phyloP scores from a whole-genome alignment of 2,888 invertebrate species.

The Ichneumoninae sp. region DNA sequence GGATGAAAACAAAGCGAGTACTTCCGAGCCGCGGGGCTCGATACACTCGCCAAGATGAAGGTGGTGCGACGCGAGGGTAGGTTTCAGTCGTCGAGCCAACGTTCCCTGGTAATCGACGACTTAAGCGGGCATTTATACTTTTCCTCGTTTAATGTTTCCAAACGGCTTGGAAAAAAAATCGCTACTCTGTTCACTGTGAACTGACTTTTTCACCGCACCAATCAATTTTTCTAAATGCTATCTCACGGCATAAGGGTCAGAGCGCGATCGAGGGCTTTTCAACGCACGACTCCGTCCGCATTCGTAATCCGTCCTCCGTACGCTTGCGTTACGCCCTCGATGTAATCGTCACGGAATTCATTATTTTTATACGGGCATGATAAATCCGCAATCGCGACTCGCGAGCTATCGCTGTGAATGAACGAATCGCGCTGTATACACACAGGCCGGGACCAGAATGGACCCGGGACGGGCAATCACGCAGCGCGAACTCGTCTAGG shows the following conservation, averaged over 20 bases:
- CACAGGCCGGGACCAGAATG: slow-evolving; percentile 19
- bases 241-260: background rate
- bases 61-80: background rate
- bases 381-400: slow-evolving; percentile 38
- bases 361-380: slow-evolving; percentile 40
- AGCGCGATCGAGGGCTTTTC: background rate
- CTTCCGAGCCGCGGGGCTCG: slow-evolving; percentile 49
- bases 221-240: background rate
- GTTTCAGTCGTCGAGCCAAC: background rate
- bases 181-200: background rate
- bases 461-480: slow-evolving; percentile 58
- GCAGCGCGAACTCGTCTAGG: slow-evolving; percentile 54
- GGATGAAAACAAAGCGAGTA: slow-evolving; percentile 59
- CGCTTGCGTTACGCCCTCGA: background rate
- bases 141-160: background rate
- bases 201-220: background rate
- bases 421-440: slow-evolving; percentile 18
- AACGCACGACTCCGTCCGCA: background rate
- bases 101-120: background rate
- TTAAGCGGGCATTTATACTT: background rate
- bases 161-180: background rate
- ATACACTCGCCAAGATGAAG: slow-evolving; percentile 55
- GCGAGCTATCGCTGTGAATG: slow-evolving; percentile 43
- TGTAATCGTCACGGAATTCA: slow-evolving; percentile 21
- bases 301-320: background rate